Percentiles rank a stretch among this genome's conserved stretches.
Evolutionary conservation across 2,888 invertebrate species (phyloP).

Genomic region (Leucozona laternaria): DNA sequence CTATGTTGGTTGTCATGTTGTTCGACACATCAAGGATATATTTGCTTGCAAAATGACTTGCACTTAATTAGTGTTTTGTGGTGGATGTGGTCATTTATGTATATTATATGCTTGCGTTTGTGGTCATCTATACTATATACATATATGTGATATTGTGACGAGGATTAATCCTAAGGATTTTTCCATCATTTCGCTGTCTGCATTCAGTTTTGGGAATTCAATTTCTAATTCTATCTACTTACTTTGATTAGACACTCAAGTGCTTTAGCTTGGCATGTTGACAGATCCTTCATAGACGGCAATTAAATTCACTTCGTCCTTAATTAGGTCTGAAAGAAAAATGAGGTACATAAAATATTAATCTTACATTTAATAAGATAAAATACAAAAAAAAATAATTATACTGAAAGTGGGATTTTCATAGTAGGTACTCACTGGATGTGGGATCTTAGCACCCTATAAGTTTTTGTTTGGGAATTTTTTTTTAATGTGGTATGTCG

Average conservation of each 20-base stretch:
- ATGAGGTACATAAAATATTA: too few relatives aligned
- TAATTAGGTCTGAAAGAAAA: not conserved
- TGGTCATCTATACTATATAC: not conserved
- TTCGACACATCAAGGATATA: conserved; percentile 65
- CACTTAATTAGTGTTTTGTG: conserved; percentile 65
- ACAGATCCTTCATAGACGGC: conserved; percentile 43
- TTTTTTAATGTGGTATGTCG: too few relatives aligned
- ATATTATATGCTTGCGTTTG: conserved; percentile 20
- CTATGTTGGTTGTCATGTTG: conserved; percentile 71
- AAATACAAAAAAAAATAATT: too few relatives aligned
- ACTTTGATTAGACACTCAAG: conserved; percentile 60
- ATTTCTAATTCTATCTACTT: conserved; percentile 54
- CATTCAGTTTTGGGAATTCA: conserved; percentile 33
- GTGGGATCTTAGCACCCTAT: too few relatives aligned
- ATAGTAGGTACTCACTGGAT: too few relatives aligned
- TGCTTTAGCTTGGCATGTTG: conserved; percentile 47
- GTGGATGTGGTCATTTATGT: conserved; percentile 53
- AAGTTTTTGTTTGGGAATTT: too few relatives aligned
- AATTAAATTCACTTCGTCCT: conserved; percentile 29
- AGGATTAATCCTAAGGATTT: conserved; percentile 47
- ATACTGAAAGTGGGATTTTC: too few relatives aligned
- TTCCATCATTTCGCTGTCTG: conserved; percentile 40
- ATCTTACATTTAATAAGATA: too few relatives aligned
- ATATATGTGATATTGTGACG: conserved; percentile 3
- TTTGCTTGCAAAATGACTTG: conserved; percentile 60